Percentiles rank a stretch among this genome's conserved stretches.
Conservation (phyloP, 2,888 invertebrate genomes). For the Drosophila meridiana region DNA sequence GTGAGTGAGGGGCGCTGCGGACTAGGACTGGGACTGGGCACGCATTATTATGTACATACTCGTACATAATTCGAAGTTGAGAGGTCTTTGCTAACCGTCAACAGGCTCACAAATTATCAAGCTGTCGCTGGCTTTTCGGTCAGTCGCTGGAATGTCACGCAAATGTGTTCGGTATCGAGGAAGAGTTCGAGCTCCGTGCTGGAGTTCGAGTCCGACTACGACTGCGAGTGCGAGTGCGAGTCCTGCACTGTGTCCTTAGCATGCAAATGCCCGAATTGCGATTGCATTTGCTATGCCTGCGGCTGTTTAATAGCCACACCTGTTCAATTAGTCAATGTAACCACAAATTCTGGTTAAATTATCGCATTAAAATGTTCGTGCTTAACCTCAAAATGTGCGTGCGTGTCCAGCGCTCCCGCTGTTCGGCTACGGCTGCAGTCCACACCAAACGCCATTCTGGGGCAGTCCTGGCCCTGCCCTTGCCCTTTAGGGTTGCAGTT, state of each 20-base stretch:
- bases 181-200: conserved; percentile 2
- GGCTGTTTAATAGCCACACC: conserved; percentile 83
- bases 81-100: conserved; percentile 51
- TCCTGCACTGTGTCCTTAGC: conserved; percentile 44
- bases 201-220: not conserved
- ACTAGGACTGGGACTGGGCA: conserved; percentile 15
- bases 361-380: conserved; percentile 84
- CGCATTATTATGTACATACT: conserved; percentile 58
- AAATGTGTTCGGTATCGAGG: conserved; percentile 48
- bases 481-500: conserved; percentile 26
- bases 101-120: conserved; percentile 84
- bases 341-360: conserved; percentile 84
- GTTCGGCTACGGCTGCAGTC: conserved; percentile 29
- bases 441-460: conserved; percentile 9
- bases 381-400: conserved; percentile 83
- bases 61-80: conserved; percentile 40
- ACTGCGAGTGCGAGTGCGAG: conserved; percentile 8
- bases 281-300: conserved; percentile 68
- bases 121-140: conserved; percentile 73
- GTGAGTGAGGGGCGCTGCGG: not conserved
- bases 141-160: conserved; percentile 71
- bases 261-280: conserved; percentile 62
- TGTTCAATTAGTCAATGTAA: conserved; percentile 85
- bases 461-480: not conserved
- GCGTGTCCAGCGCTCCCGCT: conserved; percentile 59